Base-by-base conservation (phyloP, 1,140 invertebrate species). In the Caenorhabditis tropicalis region DNA sequence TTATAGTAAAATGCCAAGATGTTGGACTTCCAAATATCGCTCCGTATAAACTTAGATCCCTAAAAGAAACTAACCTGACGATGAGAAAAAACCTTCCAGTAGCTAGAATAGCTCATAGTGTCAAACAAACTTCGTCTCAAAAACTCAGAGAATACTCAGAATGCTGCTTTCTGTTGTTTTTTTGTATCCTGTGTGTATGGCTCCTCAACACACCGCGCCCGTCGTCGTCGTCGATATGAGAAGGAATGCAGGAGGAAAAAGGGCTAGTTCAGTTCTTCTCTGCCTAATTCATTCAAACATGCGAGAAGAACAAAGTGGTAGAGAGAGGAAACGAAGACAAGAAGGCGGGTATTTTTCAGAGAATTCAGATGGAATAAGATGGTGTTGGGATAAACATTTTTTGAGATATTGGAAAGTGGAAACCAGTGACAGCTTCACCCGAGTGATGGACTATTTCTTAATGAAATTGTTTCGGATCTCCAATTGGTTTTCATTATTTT, bases 211-310 rank as follows among this genome's bases (percentile, higher is more conserved):
- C n/a, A n/a, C n/a, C n/a, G n/a, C n/a, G n/a, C n/a, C n/a, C n/a
- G n/a, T n/a, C n/a, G n/a, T n/a, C n/a, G n/a, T n/a, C n/a, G n/a
- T n/a, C n/a, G 7, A 56, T 27, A 27, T 10, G 24, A 56, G 15
- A 74, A 74, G 12, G 36, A 74, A n/a, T 43, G 29, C 16, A 24
- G 31, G 56, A 29, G n/a, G n/a, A n/a, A n/a, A n/a, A n/a, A n/a
- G n/a, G n/a, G n/a, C n/a, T n/a, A n/a, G n/a, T 16, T 36, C 29
- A 65, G 58, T 65, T 65, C 16, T 12, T 65, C 9, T 6, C 5
- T 56, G 21, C 7, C 65, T 74, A 74, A 74, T 74, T 74, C 65
- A 74, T 74, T 74, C 65, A 74, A 74, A 65, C 58, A 65, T 65
- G 58, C 58, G 58, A 43, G 39, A 43, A 43, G 39, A 43, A 43